phyloP scores from a whole-genome alignment of 1,140 invertebrate species.

The Venustaconcha ellipsiformis region DNA sequence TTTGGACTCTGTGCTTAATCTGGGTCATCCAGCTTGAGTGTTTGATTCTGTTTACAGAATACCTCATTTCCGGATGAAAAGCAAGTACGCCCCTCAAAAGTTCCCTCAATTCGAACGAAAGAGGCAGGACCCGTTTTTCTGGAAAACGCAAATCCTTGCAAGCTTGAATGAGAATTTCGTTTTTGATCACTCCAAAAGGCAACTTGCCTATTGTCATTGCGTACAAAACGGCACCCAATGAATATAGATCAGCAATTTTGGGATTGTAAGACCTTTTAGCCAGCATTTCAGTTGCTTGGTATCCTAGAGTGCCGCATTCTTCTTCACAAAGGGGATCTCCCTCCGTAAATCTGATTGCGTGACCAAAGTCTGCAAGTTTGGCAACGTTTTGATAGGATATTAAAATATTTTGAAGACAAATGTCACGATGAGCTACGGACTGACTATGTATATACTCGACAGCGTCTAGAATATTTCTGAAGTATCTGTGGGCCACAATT shows the following conservation, averaged over 20 bases:
- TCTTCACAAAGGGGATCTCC: slow-evolving; percentile 42
- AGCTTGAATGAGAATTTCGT: slow-evolving; percentile 32
- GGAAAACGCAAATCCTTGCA: slow-evolving; percentile 45
- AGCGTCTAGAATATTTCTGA: slow-evolving; percentile 42
- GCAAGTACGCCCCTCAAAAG: slow-evolving; percentile 42
- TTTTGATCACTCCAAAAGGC: slow-evolving; percentile 47
- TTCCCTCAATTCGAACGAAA: slow-evolving; percentile 42
- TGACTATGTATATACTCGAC: slow-evolving; percentile 50
- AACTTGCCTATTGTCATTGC: slow-evolving; percentile 50
- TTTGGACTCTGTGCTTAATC: slow-evolving; percentile 35
- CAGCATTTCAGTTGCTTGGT: slow-evolving; percentile 54
- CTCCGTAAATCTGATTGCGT: slow-evolving; percentile 35
- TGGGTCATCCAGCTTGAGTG: slow-evolving; percentile 42
- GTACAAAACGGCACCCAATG: slow-evolving; percentile 53
- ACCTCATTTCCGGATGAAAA: slow-evolving; percentile 42
- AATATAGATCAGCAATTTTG: slow-evolving; percentile 48
- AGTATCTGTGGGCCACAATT: slow-evolving; percentile 48
- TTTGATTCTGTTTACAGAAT: slow-evolving; percentile 39
- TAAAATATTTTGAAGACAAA: slow-evolving; percentile 54
- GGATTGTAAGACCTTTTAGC: slow-evolving; percentile 47
- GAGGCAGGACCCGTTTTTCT: slow-evolving; percentile 28
- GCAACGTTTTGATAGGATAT: slow-evolving; percentile 44
- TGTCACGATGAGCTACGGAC: slow-evolving; percentile 52
- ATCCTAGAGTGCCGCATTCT: slow-evolving; percentile 42
- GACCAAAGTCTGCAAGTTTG: slow-evolving; percentile 56